phyloP scores from a whole-genome alignment of 37 sponge, comb jelly and placozoan species.

The Halisarca cf. caerulea region DNA sequence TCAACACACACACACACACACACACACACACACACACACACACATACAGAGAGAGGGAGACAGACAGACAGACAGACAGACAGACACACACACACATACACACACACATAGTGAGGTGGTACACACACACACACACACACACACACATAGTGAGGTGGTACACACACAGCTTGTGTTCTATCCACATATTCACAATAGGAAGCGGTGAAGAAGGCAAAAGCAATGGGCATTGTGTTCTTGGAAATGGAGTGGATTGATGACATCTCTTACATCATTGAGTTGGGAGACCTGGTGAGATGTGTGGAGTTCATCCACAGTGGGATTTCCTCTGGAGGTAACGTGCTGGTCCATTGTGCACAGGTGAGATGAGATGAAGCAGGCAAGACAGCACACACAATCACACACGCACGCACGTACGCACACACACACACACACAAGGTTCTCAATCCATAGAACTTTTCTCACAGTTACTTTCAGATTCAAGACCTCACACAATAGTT shows the following conservation, averaged over 20 bases:
- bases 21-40: no score
- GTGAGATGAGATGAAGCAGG: no score
- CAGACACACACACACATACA: background rate
- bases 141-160: background rate
- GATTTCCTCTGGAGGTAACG: slow-evolving; percentile 41
- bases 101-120: background rate
- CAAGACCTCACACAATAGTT: background rate
- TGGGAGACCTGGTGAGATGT: slow-evolving; percentile 39
- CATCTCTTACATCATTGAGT: slow-evolving; percentile 38
- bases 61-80: no score
- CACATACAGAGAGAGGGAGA: no score
- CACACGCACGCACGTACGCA: no score
- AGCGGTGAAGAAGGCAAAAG: slow-evolving; percentile 61
- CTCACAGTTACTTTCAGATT: background rate
- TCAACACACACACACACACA: no score
- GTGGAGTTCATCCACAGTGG: slow-evolving; percentile 69
- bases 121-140: background rate
- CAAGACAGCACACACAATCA: no score
- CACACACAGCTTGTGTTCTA: background rate
- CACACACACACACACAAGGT: background rate
- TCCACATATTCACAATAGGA: slow-evolving; percentile 32
- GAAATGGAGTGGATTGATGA: slow-evolving; percentile 75
- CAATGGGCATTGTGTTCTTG: slow-evolving; percentile 44
- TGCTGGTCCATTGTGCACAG: slow-evolving; percentile 88
- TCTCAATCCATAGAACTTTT: background rate